A percentile compares a stretch with the other conserved stretches of the same genome.
phyloP scores from a whole-genome alignment of 2,797 vertebrate genomes.

The Bucorvus abyssinicus region DNA sequence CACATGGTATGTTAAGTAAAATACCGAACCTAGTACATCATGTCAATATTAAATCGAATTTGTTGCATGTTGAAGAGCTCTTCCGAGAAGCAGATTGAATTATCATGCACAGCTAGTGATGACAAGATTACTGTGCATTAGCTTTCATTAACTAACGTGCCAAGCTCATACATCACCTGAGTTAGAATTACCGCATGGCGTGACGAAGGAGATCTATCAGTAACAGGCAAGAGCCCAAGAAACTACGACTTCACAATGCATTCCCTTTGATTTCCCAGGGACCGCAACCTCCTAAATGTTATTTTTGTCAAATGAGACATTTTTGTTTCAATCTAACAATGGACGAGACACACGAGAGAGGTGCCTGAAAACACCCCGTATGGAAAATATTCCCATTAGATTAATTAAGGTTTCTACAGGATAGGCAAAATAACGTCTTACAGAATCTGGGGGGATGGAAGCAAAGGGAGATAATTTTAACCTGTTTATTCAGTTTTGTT shows the following conservation, averaged over 20 bases:
- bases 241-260: background rate
- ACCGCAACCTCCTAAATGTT: background rate
- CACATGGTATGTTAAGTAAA: constrained; percentile 12
- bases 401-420: constrained; percentile 29
- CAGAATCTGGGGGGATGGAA: background rate
- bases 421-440: background rate
- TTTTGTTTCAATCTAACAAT: background rate
- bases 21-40: constrained; percentile 46
- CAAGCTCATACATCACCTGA: constrained; percentile 49
- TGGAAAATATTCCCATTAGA: constrained; percentile 31
- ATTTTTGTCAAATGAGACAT: background rate
- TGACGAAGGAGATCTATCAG: background rate
- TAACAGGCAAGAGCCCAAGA: constrained; percentile 19
- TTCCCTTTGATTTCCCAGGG: background rate
- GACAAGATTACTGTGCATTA: constrained; percentile 45
- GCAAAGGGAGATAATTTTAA: background rate
- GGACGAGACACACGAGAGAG: background rate
- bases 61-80: constrained; percentile 32
- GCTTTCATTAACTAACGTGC: constrained; percentile 38
- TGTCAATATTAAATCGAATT: constrained; percentile 51
- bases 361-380: background rate
- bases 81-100: constrained; percentile 35
- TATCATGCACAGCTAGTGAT: constrained; percentile 61
- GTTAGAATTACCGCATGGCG: constrained; percentile 18
- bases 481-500: background rate